Conservation (phyloP, 1,140 invertebrate genomes). For the Penaeus chinensis region DNA sequence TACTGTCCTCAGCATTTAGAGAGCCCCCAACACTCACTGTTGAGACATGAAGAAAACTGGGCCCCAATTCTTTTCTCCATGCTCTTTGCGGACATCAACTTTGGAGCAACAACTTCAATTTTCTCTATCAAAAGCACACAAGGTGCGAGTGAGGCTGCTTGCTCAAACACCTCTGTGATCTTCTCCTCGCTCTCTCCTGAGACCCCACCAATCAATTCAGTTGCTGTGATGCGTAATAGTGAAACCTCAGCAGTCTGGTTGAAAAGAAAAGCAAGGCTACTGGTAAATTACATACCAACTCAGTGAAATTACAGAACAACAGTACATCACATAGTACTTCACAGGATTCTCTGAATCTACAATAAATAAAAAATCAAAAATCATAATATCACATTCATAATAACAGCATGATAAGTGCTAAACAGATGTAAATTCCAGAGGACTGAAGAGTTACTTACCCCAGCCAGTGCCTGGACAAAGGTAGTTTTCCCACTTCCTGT, state of each 20-base stretch:
- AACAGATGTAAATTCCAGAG: no score
- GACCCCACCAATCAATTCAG: slow-evolving; percentile 92
- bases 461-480: slow-evolving; percentile 91
- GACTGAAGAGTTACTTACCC: slow-evolving; percentile 72
- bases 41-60: slow-evolving; percentile 40
- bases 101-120: slow-evolving; percentile 90
- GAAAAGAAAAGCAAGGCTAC: not conserved
- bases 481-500: slow-evolving; percentile 94
- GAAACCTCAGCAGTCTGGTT: slow-evolving; percentile 29
- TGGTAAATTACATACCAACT: slow-evolving; percentile 3
- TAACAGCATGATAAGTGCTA: no score
- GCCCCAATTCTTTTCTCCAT: slow-evolving; percentile 43
- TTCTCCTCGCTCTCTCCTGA: slow-evolving; percentile 95
- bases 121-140: slow-evolving; percentile 95
- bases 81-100: slow-evolving; percentile 63
- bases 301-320: not conserved
- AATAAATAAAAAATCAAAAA: no score
- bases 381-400: no score
- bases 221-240: slow-evolving; percentile 76
- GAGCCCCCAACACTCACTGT: slow-evolving; percentile 8
- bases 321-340: no score
- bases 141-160: slow-evolving; percentile 79
- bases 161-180: slow-evolving; percentile 90
- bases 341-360: no score
- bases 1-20: not conserved